Base-by-base conservation (phyloP, 2,113 vertebrate genomes). In the Brachypodius melanocephalos region DNA sequence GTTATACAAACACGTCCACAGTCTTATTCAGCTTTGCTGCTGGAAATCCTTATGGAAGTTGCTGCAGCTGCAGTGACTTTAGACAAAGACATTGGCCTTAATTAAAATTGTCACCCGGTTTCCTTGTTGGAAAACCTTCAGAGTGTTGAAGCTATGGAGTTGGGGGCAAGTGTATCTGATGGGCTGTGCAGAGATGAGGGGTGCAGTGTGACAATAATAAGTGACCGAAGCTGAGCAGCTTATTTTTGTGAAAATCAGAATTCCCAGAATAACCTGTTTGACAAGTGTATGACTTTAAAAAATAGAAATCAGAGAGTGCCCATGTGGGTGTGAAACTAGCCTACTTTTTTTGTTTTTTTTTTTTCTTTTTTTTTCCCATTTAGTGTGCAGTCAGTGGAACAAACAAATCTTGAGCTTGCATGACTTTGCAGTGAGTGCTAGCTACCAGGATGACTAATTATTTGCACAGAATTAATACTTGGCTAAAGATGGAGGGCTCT, bases 201-300 rank as follows among this genome's bases (percentile, higher is more conserved):
- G 82, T 78, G 51, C 83, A 91, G 73, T 67, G 61, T 65, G 86
- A 85, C 85, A 82, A 29, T 17, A 57, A 62, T 84, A 82, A 92
- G 78, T 38, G 9, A 18, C 71, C 3, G n/a, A 72, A 95, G 91
- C 63, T 66, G 86, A 52, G 82, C 85, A 86, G 75, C 78, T 95
- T 91, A 90, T 95, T 95, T 93, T 90, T 55, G 72, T 89, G 91
- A 94, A 92, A 96, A 94, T 97, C 65, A 73, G 85, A 93, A 96
- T 96, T 97, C 96, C 95, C 94, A 94, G 96, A 96, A 95, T 96
- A 98, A 98, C 97, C 97, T 96, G 97, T 97, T 98, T 97, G 97
- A 96, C 97, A 94, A 96, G 97, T 95, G 95, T 88, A 75, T 91
- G 86, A 91, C 91, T 96, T 88, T 24, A 81, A 89, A 88, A 89